These are phyloP conservation scores for Ceryle rudis DNA, from an alignment of 2,797 vertebrate species.

Conservation along the genomic window DNA sequence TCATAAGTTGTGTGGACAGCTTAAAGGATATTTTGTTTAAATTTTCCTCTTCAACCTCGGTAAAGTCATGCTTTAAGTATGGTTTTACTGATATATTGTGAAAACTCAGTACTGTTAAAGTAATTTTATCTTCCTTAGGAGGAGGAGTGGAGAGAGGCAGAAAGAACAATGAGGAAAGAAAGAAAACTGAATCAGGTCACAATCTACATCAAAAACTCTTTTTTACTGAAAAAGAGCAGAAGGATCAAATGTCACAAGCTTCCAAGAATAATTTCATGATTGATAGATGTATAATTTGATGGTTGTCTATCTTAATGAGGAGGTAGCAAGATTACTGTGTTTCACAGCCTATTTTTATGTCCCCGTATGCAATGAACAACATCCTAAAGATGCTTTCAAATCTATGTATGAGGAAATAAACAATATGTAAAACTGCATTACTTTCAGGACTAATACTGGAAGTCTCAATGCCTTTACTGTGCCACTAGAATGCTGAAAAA, in stretches of 20 bases:
- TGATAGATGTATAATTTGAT: background rate
- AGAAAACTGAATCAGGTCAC: background rate
- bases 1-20: too few relatives aligned
- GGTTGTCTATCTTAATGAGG: background rate
- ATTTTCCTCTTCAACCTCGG: background rate
- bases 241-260: background rate
- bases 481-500: background rate
- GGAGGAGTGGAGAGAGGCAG: background rate
- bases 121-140: background rate
- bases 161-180: background rate
- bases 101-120: background rate
- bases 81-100: background rate
- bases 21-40: background rate
- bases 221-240: background rate
- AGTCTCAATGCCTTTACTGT: background rate
- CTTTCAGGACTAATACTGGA: background rate
- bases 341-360: background rate
- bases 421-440: background rate
- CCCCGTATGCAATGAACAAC: background rate
- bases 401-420: background rate
- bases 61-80: background rate
- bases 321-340: background rate
- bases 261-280: background rate
- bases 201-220: background rate
- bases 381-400: background rate